Conservation (phyloP, 1,140 invertebrate species). For the Pseudomyrmex dendroicus region DNA sequence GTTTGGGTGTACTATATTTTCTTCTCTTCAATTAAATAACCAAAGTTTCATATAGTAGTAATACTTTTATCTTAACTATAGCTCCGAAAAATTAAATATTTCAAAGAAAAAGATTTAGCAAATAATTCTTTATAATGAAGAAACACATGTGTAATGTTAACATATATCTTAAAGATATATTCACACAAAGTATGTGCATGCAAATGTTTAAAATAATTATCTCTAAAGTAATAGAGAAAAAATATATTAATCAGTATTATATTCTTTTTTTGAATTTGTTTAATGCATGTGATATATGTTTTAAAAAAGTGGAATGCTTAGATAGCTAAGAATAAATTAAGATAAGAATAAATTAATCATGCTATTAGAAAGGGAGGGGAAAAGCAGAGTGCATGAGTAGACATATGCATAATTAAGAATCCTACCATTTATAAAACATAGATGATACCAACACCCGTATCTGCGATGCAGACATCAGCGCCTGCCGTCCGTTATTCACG, state of each 20-base stretch:
- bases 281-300: background rate
- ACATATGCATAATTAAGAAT: slow-evolving; percentile 76
- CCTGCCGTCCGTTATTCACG: slow-evolving; percentile 82
- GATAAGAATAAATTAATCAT: slow-evolving; percentile 49
- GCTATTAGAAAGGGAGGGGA: slow-evolving; percentile 68
- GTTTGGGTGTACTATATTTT: background rate
- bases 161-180: slow-evolving; percentile 1
- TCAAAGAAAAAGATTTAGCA: no score
- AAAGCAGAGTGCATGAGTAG: slow-evolving; percentile 73
- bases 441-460: slow-evolving; percentile 85
- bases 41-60: slow-evolving; percentile 3
- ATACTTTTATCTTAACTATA: slow-evolving; percentile 20
- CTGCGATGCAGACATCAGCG: slow-evolving; percentile 84
- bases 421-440: slow-evolving; percentile 76
- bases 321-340: no score
- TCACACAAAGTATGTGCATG: background rate
- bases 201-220: background rate
- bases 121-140: no score
- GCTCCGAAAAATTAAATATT: background rate
- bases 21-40: slow-evolving; percentile 1
- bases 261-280: slow-evolving; percentile 4
- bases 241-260: background rate
- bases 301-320: slow-evolving; percentile 3
- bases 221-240: background rate
- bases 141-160: no score